Percentiles rank a stretch among this genome's conserved stretches.
These are phyloP conservation scores for Tuberolachnus salignus DNA, from an alignment of 2,888 invertebrate genomes.

Conservation along the genomic window DNA sequence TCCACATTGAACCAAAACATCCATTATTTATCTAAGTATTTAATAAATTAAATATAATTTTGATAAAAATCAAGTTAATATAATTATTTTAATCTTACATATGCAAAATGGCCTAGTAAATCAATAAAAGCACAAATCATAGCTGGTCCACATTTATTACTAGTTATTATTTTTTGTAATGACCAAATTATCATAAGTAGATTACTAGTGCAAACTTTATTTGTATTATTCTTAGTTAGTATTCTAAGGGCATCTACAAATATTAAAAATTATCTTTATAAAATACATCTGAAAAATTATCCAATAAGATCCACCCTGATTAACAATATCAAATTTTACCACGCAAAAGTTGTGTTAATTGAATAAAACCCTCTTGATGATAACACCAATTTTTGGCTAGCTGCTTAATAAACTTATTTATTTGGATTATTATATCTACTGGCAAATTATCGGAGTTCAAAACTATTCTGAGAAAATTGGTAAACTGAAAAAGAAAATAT, in stretches of 20 bases:
- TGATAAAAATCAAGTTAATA: not conserved
- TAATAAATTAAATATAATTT: constrained; percentile 6
- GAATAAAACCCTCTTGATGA: constrained; percentile 56
- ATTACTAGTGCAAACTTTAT: constrained; percentile 35
- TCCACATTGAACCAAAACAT: constrained; percentile 33
- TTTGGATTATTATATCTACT: constrained; percentile 7
- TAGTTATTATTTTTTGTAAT: constrained; percentile 55
- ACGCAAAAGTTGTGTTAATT: constrained; percentile 56
- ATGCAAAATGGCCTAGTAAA: constrained; percentile 63
- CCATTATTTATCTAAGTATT: constrained; percentile 29
- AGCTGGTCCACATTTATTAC: constrained; percentile 62
- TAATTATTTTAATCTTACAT: constrained; percentile 60
- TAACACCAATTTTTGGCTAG: constrained; percentile 55
- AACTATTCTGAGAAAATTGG: constrained; percentile 9
- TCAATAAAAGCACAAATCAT: constrained; percentile 63
- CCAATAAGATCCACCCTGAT: constrained; percentile 1
- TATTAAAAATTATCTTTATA: not conserved
- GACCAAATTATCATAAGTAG: constrained; percentile 48
- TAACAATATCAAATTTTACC: constrained; percentile 52
- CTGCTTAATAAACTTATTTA: constrained; percentile 33
- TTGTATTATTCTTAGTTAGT: constrained; percentile 23
- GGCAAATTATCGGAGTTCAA: constrained; percentile 22
- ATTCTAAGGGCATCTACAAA: constrained; percentile 29
- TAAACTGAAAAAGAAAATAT: constrained; percentile 5
- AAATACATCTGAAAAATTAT: not conserved